These are phyloP conservation scores for Elephantulus edwardii DNA, from an alignment of 2,113 vertebrate genomes.

Conservation along the genomic window DNA sequence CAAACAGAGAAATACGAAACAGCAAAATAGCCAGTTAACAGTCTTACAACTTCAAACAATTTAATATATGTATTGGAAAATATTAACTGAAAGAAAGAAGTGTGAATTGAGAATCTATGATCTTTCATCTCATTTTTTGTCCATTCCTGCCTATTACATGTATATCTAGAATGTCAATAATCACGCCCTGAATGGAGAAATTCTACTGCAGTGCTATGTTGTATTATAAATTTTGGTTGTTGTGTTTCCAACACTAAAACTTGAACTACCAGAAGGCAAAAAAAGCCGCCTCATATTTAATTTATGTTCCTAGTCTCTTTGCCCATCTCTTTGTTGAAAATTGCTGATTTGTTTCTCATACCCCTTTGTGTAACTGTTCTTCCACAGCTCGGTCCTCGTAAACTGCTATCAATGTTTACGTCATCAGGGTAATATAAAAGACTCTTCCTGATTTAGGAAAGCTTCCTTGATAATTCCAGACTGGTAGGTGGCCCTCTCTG, in stretches of 20 bases:
- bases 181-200: not conserved
- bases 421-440: not conserved
- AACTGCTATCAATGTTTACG: accelerated
- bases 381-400: accelerated
- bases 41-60: not conserved
- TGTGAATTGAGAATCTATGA: not conserved
- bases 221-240: not conserved
- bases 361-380: accelerated
- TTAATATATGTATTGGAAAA: not conserved
- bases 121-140: not conserved
- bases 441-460: not conserved
- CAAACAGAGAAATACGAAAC: too few relatives aligned
- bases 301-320: not conserved
- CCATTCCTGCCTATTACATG: not conserved
- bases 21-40: not conserved
- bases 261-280: not conserved
- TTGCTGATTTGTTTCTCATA: accelerated
- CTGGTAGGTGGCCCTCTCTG: too few relatives aligned
- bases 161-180: not conserved
- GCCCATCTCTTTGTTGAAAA: not conserved
- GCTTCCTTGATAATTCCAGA: not conserved
- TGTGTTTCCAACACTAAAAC: not conserved
- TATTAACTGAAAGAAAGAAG: not conserved
- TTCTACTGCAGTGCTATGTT: not conserved
- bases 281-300: not conserved